Evolutionary conservation across 64 coral and sea anemone species (phyloP).

Genomic region (Platygyra sinensis): DNA sequence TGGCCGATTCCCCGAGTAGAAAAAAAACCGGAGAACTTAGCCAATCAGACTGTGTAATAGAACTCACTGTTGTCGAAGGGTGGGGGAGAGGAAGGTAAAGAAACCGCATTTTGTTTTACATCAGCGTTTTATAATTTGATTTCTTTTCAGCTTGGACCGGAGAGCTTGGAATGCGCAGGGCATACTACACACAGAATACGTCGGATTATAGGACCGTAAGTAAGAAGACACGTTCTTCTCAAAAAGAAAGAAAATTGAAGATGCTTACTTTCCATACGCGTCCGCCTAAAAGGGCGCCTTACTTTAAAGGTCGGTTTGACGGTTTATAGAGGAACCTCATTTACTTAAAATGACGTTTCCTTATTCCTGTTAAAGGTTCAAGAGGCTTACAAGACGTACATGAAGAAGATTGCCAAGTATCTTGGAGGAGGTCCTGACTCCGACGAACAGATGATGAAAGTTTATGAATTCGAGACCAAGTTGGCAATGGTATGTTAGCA

Average conservation of each 20-base stretch:
- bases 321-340: too few species aligned
- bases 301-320: too few species aligned
- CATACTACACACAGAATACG: conserved; percentile 31
- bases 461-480: conserved; percentile 39
- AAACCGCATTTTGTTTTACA: too few species aligned
- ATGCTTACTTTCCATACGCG: too few species aligned
- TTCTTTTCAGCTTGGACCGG: conserved; percentile 34
- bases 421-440: conserved; percentile 22
- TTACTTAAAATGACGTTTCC: neutral
- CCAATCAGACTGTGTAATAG: too few species aligned
- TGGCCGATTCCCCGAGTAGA: too few species aligned
- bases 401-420: conserved; percentile 51
- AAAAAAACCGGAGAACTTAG: too few species aligned
- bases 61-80: too few species aligned
- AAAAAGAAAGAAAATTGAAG: neutral
- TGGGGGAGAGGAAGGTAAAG: too few species aligned
- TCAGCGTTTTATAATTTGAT: neutral
- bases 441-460: conserved; percentile 59
- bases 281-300: too few species aligned
- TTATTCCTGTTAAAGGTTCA: conserved; percentile 8
- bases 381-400: conserved; percentile 65
- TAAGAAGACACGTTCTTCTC: neutral
- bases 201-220: conserved; percentile 23
- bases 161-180: conserved; percentile 16
- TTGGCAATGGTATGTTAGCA: conserved; percentile 24